Evolutionary conservation across 2,113 vertebrate species (phyloP).

Genomic region (Sphaerodactylus townsendi): DNA sequence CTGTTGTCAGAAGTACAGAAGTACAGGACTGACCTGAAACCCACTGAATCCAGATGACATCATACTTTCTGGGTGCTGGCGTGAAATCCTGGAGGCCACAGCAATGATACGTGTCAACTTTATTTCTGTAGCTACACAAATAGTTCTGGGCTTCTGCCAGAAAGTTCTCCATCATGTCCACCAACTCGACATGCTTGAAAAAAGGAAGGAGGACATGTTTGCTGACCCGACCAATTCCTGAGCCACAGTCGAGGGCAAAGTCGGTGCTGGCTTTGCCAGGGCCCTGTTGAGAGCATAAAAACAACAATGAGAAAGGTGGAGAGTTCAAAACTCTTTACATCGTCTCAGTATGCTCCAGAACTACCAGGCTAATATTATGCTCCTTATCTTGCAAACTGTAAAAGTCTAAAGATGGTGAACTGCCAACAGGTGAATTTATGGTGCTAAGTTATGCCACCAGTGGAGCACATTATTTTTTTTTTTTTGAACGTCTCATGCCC

Average conservation of each 20-base stretch:
- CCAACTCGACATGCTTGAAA: conserved; percentile 89
- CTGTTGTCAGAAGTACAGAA: not conserved
- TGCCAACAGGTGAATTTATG: too few relatives aligned
- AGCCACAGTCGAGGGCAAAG: conserved; percentile 90
- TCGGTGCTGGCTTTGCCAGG: conserved; percentile 85
- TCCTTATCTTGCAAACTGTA: too few relatives aligned
- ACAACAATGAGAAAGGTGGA: not conserved
- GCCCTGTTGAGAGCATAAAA: conserved; percentile 74
- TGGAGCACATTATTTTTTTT: too few relatives aligned
- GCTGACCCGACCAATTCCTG: conserved; percentile 90
- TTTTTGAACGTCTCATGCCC: too few relatives aligned
- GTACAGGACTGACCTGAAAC: conserved; percentile 86
- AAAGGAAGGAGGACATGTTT: conserved; percentile 90
- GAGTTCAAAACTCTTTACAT: not conserved
- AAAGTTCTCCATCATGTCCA: conserved; percentile 95
- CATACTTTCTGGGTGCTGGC: conserved; percentile 81
- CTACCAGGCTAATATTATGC: too few relatives aligned
- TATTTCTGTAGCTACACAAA: conserved; percentile 80
- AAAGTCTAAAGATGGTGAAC: too few relatives aligned
- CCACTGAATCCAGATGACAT: conserved; percentile 98
- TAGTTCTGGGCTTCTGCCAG: conserved; percentile 90
- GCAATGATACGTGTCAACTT: conserved; percentile 89
- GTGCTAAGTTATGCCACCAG: too few relatives aligned
- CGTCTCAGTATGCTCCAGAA: too few relatives aligned
- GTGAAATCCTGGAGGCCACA: conserved; percentile 90